A percentile compares a stretch with the other conserved stretches of the same genome.
These are phyloP conservation scores for Nebria salina DNA, from an alignment of 2,888 invertebrate genomes.

Conservation along the genomic window DNA sequence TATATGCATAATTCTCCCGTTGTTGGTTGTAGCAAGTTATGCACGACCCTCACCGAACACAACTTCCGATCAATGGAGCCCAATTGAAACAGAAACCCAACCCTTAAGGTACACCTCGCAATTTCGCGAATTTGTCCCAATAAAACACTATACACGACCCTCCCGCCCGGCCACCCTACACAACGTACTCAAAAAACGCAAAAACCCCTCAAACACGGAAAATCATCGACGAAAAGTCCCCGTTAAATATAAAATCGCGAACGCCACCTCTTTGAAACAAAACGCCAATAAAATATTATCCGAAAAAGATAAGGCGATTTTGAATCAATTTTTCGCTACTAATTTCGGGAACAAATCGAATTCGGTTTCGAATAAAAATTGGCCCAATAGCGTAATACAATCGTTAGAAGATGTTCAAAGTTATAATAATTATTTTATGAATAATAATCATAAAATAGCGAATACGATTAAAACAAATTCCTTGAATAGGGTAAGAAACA, in stretches of 20 bases:
- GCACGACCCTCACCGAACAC: conserved; percentile 30
- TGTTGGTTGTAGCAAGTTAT: conserved; percentile 20
- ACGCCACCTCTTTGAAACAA: conserved; percentile 20
- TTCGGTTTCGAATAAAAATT: background rate
- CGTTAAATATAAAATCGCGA: conserved; percentile 33
- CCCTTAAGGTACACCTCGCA: conserved; percentile 34
- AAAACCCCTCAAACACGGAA: background rate
- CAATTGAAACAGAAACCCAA: conserved; percentile 20
- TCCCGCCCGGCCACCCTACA: conserved; percentile 11
- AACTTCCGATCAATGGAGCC: conserved; percentile 25
- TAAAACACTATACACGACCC: conserved; percentile 15
- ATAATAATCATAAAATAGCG: background rate
- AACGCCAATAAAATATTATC: background rate
- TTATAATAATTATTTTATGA: background rate
- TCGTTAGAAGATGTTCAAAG: background rate
- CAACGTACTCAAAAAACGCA: background rate
- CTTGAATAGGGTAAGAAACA: too few relatives aligned
- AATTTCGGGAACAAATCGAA: background rate
- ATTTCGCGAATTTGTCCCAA: conserved; percentile 33
- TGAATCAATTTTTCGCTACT: background rate
- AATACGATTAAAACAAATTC: background rate
- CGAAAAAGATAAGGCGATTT: conserved; percentile 19
- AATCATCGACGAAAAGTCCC: conserved; percentile 6
- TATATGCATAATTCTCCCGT: conserved; percentile 8
- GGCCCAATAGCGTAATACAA: conserved; percentile 32